Conservation (phyloP, 2,113 vertebrate species). For the Myiagra hebetior region DNA sequence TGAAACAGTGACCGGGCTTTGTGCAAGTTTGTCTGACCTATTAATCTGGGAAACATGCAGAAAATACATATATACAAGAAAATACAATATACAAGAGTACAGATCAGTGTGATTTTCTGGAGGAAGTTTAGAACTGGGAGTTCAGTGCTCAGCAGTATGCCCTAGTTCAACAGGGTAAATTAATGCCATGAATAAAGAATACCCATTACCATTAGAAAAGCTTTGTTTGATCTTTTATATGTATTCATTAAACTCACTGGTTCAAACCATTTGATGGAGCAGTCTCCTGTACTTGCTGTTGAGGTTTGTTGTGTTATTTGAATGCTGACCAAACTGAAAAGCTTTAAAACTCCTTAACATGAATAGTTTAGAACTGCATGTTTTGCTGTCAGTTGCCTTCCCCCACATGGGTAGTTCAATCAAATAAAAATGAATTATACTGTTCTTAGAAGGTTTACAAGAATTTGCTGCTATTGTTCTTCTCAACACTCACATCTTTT, state of each 20-base stretch:
- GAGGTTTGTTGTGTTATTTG: background rate
- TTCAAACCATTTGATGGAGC: background rate
- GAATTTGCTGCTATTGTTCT: background rate
- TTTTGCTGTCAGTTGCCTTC: background rate
- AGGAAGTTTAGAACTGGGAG: background rate
- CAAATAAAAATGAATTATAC: background rate
- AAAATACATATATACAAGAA: background rate
- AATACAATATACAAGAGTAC: background rate
- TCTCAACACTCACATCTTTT: background rate
- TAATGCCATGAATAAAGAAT: background rate
- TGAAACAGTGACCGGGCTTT: background rate
- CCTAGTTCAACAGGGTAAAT: background rate
- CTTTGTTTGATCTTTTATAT: background rate
- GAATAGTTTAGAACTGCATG: background rate
- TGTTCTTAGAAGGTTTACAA: background rate
- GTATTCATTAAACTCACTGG: background rate
- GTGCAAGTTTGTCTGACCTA: background rate
- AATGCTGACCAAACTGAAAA: constrained; percentile 6
- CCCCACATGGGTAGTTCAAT: background rate
- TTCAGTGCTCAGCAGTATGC: background rate
- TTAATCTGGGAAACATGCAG: background rate
- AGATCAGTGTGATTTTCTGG: background rate
- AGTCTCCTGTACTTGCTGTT: background rate
- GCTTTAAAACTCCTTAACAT: background rate
- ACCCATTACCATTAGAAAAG: background rate